Conservation (phyloP, 1,140 invertebrate genomes). For the Leptonema lineaticorne region DNA sequence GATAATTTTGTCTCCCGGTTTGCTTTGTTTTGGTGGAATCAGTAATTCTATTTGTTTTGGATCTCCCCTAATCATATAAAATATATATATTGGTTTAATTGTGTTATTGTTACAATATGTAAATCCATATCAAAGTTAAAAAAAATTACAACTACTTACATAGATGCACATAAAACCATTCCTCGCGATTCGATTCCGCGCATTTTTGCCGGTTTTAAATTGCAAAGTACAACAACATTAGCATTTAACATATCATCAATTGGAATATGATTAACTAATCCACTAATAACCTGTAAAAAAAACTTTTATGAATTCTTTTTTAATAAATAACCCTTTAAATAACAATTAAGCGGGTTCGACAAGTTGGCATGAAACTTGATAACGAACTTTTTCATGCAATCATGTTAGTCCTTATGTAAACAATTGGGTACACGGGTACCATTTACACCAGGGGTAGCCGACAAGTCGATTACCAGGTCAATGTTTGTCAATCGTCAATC, state of each 20-base stretch:
- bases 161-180: slow-evolving; percentile 90
- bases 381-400: no score
- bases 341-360: no score
- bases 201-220: slow-evolving; percentile 93
- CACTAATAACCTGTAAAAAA: slow-evolving; percentile 71
- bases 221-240: slow-evolving; percentile 87
- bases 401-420: no score
- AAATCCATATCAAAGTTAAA: neutral
- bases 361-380: no score
- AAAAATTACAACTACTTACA: slow-evolving; percentile 57
- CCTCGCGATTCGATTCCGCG: slow-evolving; percentile 85
- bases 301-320: no score
- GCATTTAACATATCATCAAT: slow-evolving; percentile 84
- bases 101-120: no score
- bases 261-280: slow-evolving; percentile 86
- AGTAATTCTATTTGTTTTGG: slow-evolving; percentile 83
- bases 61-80: slow-evolving; percentile 59
- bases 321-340: no score
- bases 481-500: no score
- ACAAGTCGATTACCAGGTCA: no score
- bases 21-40: slow-evolving; percentile 68
- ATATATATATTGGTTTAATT: no score
- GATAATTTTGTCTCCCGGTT: slow-evolving; percentile 78
- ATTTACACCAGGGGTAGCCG: no score
- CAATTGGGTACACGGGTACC: no score